Evolutionary conservation across 2,888 invertebrate genomes (phyloP).

Genomic region (Brenthis ino): DNA sequence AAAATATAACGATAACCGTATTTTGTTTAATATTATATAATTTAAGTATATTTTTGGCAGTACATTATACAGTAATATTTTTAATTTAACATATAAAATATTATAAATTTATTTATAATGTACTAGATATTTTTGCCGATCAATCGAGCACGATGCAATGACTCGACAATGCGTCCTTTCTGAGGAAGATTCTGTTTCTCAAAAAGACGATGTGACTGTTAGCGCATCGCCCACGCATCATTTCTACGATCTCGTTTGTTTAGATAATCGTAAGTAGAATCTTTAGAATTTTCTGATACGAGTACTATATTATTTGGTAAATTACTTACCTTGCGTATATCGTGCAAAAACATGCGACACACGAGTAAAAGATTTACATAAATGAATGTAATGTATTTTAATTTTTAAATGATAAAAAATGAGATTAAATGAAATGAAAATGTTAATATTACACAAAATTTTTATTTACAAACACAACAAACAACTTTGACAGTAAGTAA

Average conservation of each 20-base stretch:
- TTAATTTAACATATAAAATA: background rate
- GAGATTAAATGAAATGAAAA: too few species aligned
- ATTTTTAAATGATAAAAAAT: too few species aligned
- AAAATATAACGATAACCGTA: too few species aligned
- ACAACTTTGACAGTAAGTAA: background rate
- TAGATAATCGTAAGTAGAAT: slow-evolving; percentile 91
- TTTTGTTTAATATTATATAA: too few species aligned
- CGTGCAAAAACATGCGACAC: background rate
- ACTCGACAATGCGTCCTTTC: slow-evolving; percentile 93
- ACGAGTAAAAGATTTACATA: background rate
- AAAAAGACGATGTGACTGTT: slow-evolving; percentile 92
- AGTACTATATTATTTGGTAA: slow-evolving; percentile 33
- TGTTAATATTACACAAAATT: background rate
- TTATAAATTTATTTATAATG: background rate
- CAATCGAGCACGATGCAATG: slow-evolving; percentile 94
- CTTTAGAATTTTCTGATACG: slow-evolving; percentile 48
- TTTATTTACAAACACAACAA: background rate
- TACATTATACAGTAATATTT: too few species aligned
- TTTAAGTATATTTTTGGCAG: too few species aligned
- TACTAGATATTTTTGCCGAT: slow-evolving; percentile 91
- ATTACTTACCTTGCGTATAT: background rate
- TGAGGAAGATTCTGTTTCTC: slow-evolving; percentile 94
- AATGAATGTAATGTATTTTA: too few species aligned
- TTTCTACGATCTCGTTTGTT: slow-evolving; percentile 93
- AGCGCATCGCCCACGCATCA: slow-evolving; percentile 93